A percentile compares a stretch with the other conserved stretches of the same genome.
These are phyloP conservation scores for Dugesia japonica DNA, from an alignment of 2,888 invertebrate genomes.

Conservation along the genomic window DNA sequence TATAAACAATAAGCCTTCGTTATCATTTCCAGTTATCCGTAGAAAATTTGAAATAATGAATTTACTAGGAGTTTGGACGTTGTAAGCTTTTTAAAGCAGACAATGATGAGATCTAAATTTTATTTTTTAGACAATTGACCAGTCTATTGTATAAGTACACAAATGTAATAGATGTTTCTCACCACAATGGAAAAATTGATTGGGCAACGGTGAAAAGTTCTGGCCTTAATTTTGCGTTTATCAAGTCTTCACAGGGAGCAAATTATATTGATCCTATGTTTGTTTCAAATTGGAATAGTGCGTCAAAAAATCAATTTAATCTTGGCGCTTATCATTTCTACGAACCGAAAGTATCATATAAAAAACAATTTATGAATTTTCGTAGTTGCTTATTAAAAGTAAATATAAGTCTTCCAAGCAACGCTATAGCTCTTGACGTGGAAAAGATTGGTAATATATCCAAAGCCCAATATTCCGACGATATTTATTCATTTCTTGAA, in stretches of 20 bases:
- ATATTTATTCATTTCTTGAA: background rate
- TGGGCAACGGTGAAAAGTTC: background rate
- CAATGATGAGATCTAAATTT: no score
- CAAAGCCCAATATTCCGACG: background rate
- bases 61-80: no score
- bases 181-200: background rate
- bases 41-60: no score
- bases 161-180: background rate
- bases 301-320: background rate
- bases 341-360: background rate
- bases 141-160: no score
- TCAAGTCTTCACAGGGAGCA: background rate
- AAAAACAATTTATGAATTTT: background rate
- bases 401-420: background rate
- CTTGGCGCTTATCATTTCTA: background rate
- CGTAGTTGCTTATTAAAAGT: background rate
- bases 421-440: background rate
- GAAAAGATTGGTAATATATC: background rate
- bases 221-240: background rate
- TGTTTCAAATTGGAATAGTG: background rate
- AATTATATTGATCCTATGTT: background rate
- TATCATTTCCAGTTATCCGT: no score
- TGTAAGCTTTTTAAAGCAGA: no score
- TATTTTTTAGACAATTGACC: no score
- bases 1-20: no score